Evolutionary conservation across 2,888 invertebrate species (phyloP).

Genomic region (Synanthedon myopaeformis): DNA sequence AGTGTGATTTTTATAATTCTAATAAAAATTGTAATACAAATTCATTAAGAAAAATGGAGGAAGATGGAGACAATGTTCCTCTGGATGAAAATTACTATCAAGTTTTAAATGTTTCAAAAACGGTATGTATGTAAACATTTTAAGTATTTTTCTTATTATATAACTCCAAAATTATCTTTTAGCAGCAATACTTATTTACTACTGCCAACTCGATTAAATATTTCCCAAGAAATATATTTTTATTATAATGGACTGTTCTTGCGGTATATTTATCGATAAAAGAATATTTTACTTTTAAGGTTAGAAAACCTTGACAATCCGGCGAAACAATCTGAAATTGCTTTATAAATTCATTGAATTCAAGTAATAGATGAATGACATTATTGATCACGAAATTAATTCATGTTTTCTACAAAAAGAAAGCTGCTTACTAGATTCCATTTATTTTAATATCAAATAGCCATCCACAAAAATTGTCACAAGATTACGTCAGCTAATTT

Average conservation of each 20-base stretch:
- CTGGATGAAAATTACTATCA: conserved; percentile 90
- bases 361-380: no score
- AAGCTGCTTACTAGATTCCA: conserved; percentile 11
- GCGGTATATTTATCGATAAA: neutral
- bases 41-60: conserved; percentile 64
- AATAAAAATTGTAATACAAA: no score
- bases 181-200: neutral
- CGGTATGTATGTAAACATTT: conserved; percentile 71
- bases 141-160: conserved; percentile 29
- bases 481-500: no score
- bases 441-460: no score
- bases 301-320: neutral
- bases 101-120: conserved; percentile 85
- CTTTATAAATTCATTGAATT: neutral
- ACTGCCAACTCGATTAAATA: neutral
- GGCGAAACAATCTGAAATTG: neutral
- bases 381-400: neutral
- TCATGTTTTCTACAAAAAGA: neutral
- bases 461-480: no score
- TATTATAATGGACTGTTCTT: no score
- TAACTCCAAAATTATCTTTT: conserved; percentile 15
- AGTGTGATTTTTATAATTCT: no score
- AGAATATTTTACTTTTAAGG: neutral
- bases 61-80: conserved; percentile 75
- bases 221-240: neutral